Base-by-base conservation (phyloP, 2,113 vertebrate genomes). In the Oriolus oriolus region DNA sequence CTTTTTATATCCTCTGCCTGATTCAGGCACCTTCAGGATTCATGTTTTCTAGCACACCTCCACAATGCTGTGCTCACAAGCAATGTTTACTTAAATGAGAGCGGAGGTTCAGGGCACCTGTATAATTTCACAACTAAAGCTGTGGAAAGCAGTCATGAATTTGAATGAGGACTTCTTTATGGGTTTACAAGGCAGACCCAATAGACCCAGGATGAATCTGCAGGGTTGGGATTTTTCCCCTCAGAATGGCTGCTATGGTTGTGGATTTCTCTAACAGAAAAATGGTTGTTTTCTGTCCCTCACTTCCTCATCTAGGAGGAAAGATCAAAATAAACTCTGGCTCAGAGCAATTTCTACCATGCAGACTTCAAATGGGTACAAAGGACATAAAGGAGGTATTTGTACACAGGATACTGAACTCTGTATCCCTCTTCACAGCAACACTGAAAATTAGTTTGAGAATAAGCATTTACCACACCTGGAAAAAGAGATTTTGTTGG, bases 101-200 rank as follows among this genome's bases (percentile, higher is more conserved):
- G 26, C 0, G 0, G 28, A 63, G 8, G 20, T 78, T 84, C 37
- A 17, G 19, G 33, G 31, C 17, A 13, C 35, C 35, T 3, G 1
- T 11, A 41, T 30, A 61, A 70, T 83, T 87, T 84, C 69, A 27
- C 35, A 91, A 15, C 14, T 37, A 41, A 76, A 76, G 27, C 11
- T 80, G 27, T 64, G 37, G 73, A 70, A 94, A 92, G n/a, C 24
- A 50, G 28, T 42, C 19, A 52, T 77, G 39, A 66, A 90, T 90
- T 74, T 59, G 50, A 92, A 93, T 61, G 44, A 66, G 30, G 16
- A 75, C 89, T 81, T 77, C 45, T 74, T 64, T 42, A 57, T 14
- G 33, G 8, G 3, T 45, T 83, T 93, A 42, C 66, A 81, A 84
- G 27, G 60, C 21, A 77, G 39, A 81, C 54, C 42, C 11, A 74